These are phyloP conservation scores for Hydrocynus forskahlii DNA, from an alignment of 2,797 vertebrate genomes.

Conservation along the genomic window DNA sequence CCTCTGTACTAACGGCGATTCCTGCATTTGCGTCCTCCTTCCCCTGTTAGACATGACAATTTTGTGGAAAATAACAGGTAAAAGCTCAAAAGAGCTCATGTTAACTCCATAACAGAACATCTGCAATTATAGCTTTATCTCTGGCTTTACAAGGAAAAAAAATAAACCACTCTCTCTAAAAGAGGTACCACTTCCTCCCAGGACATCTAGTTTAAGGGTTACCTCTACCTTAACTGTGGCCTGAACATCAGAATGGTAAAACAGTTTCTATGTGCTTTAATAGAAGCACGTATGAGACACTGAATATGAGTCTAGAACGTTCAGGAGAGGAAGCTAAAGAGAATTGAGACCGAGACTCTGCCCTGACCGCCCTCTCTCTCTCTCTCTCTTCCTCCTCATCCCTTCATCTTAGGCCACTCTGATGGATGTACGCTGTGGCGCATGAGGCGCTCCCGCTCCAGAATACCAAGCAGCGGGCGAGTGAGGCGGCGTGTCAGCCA, in stretches of 20 bases:
- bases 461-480: conserved; percentile 78
- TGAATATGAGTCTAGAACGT: conserved; percentile 27
- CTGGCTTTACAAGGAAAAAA: too few relatives aligned
- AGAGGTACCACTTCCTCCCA: neutral
- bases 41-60: too few relatives aligned
- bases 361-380: conserved; percentile 4
- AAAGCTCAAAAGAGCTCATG: too few relatives aligned
- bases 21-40: too few relatives aligned
- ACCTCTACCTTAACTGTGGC: conserved; percentile 17
- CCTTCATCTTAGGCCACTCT: conserved; percentile 70
- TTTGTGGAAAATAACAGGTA: too few relatives aligned
- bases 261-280: neutral
- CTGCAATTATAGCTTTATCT: too few relatives aligned
- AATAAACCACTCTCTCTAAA: too few relatives aligned
- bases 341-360: conserved; percentile 3
- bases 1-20: too few relatives aligned
- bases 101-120: too few relatives aligned
- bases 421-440: conserved; percentile 77
- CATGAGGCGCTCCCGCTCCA: conserved; percentile 66
- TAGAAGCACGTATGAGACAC: conserved; percentile 16
- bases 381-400: conserved; percentile 15
- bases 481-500: conserved; percentile 70
- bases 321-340: conserved; percentile 42
- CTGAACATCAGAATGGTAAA: neutral
- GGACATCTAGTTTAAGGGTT: neutral